Evolutionary conservation across 2,113 vertebrate genomes (phyloP).

Genomic region (Anas platyrhynchos): DNA sequence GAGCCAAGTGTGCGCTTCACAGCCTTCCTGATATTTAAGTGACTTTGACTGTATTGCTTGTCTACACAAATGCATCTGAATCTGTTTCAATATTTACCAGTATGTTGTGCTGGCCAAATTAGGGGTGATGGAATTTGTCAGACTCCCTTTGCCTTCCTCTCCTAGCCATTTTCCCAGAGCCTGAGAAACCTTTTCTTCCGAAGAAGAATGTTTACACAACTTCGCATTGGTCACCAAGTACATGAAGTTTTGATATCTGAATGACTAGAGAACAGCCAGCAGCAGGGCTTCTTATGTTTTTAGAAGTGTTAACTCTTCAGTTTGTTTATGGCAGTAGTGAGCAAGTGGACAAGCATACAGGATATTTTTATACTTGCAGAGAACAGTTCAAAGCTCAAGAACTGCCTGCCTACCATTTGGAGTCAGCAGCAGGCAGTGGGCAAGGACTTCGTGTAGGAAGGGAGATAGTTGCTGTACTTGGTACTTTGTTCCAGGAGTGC

Average conservation of each 20-base stretch:
- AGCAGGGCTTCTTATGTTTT: not conserved
- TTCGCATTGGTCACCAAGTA: not conserved
- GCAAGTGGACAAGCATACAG: not conserved
- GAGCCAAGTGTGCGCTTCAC: not conserved
- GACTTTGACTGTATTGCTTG: not conserved
- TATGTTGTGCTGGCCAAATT: slow-evolving; percentile 1
- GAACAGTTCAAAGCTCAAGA: not conserved
- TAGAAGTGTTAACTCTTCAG: not conserved
- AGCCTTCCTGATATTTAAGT: not conserved
- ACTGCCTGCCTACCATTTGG: not conserved
- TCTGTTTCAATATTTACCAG: not conserved
- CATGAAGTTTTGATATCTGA: slow-evolving; percentile 7
- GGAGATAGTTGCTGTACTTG: not conserved
- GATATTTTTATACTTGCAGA: not conserved
- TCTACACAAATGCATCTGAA: not conserved
- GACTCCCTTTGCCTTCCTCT: not conserved
- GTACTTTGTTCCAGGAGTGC: not conserved
- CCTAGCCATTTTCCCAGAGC: slow-evolving; percentile 26
- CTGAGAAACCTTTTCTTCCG: slow-evolving; percentile 31
- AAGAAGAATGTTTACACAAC: slow-evolving; percentile 51
- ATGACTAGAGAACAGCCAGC: not conserved
- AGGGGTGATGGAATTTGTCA: slow-evolving; percentile 55
- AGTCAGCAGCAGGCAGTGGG: not conserved
- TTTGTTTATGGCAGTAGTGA: not conserved
- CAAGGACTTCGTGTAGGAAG: not conserved